phyloP scores from a whole-genome alignment of 2,888 invertebrate genomes.

The Noctua fimbriata region DNA sequence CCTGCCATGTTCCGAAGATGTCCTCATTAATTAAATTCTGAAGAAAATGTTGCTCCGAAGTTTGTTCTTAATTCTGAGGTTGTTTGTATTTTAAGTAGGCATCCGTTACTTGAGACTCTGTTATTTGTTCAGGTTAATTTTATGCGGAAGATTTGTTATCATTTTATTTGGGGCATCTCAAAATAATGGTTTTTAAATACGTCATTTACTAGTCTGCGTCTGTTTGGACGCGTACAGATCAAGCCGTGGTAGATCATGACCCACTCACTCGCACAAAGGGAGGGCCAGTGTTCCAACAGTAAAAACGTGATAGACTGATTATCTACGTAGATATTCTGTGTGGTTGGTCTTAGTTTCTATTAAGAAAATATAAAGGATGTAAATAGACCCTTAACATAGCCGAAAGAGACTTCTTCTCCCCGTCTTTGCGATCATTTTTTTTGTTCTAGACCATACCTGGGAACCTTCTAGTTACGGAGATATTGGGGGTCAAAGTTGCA shows the following conservation, averaged over 20 bases:
- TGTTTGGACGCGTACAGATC: not conserved
- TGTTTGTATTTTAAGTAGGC: slow-evolving; percentile 27
- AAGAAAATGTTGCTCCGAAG: slow-evolving; percentile 51
- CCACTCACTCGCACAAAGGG: not conserved
- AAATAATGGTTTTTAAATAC: not conserved
- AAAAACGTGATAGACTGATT: not conserved
- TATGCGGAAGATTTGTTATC: not conserved
- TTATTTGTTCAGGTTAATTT: slow-evolving; percentile 30
- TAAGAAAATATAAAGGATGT: too few species aligned
- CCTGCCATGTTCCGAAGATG: slow-evolving; percentile 37
- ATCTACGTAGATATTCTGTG: not conserved
- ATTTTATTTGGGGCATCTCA: not conserved
- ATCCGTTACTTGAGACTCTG: not conserved
- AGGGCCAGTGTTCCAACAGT: not conserved
- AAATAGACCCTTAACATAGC: too few species aligned
- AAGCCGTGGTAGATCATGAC: not conserved
- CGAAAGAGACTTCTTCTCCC: too few species aligned
- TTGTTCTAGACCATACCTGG: too few species aligned
- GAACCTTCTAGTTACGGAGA: too few species aligned
- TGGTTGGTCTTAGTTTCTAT: not conserved
- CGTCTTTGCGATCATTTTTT: too few species aligned
- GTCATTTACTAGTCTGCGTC: not conserved
- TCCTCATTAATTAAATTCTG: slow-evolving; percentile 60
- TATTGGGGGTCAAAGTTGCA: too few species aligned
- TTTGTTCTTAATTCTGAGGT: slow-evolving; percentile 48